These are phyloP conservation scores for Anoplius nigerrimus DNA, from an alignment of 2,888 invertebrate species.

Conservation along the genomic window DNA sequence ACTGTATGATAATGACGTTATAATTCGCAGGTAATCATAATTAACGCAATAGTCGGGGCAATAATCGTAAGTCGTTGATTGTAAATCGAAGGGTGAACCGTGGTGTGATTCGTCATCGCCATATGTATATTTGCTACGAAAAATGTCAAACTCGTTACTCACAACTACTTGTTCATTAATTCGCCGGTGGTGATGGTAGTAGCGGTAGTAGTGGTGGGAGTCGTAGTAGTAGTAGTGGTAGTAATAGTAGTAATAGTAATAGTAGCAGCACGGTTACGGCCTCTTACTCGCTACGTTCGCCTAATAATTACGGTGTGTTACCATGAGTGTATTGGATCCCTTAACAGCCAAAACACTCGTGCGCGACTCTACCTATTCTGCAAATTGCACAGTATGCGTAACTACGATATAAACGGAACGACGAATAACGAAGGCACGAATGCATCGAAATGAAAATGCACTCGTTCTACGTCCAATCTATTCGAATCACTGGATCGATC, in stretches of 20 bases:
- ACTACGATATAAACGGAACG: background rate
- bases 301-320: background rate
- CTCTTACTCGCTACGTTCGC: background rate
- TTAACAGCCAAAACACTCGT: slow-evolving; percentile 31
- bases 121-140: too few species aligned
- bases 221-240: too few species aligned
- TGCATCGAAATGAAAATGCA: too few species aligned
- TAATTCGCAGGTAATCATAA: background rate
- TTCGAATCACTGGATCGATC: too few species aligned
- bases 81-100: too few species aligned
- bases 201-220: too few species aligned
- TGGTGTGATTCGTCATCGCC: too few species aligned
- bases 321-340: slow-evolving; percentile 4
- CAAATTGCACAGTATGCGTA: slow-evolving; percentile 21
- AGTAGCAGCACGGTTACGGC: slow-evolving; percentile 19
- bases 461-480: too few species aligned
- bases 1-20: slow-evolving; percentile 40
- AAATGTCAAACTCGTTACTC: background rate
- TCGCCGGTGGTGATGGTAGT: background rate
- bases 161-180: background rate
- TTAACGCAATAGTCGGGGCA: slow-evolving; percentile 37
- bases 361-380: slow-evolving; percentile 21
- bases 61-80: slow-evolving; percentile 21
- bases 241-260: slow-evolving; percentile 1
- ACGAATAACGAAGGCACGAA: too few species aligned